phyloP scores from a whole-genome alignment of 2,888 invertebrate genomes.

The Octonoba sinensis region DNA sequence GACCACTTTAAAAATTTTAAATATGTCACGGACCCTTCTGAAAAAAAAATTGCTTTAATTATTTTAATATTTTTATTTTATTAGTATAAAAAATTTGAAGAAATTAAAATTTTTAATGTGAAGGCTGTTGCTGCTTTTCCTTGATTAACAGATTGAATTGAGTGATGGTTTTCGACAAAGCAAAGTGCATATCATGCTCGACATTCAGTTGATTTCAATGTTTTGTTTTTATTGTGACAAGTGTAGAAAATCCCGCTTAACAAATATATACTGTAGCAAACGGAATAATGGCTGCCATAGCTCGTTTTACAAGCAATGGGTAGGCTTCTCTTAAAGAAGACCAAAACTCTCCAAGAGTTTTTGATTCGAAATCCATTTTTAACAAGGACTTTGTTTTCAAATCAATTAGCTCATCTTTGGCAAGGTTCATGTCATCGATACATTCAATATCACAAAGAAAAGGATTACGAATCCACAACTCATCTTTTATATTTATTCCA shows the following conservation, averaged over 20 bases:
- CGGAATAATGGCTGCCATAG: constrained; percentile 28
- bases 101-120: constrained; percentile 40
- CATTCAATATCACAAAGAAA: constrained; percentile 41
- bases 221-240: too few species aligned
- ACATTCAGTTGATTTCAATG: too few species aligned
- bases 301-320: constrained; percentile 25
- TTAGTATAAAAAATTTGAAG: constrained; percentile 36
- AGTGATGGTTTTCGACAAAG: too few species aligned
- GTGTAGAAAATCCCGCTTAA: constrained; percentile 19
- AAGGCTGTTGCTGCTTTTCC: constrained; percentile 43
- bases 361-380: constrained; percentile 37
- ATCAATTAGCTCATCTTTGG: constrained; percentile 39
- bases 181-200: too few species aligned
- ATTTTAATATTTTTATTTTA: constrained; percentile 23
- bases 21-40: constrained; percentile 41
- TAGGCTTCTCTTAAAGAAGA: constrained; percentile 27
- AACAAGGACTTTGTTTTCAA: constrained; percentile 36
- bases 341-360: too few species aligned
- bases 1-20: constrained; percentile 41
- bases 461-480: constrained; percentile 48
- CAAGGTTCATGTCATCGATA: constrained; percentile 42
- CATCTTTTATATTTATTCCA: constrained; percentile 36
- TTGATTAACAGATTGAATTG: constrained; percentile 39
- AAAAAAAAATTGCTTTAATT: constrained; percentile 21
- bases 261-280: constrained; percentile 23